These are phyloP conservation scores for Lepus americanus DNA, from an alignment of 2,113 vertebrate genomes.

Conservation along the genomic window DNA sequence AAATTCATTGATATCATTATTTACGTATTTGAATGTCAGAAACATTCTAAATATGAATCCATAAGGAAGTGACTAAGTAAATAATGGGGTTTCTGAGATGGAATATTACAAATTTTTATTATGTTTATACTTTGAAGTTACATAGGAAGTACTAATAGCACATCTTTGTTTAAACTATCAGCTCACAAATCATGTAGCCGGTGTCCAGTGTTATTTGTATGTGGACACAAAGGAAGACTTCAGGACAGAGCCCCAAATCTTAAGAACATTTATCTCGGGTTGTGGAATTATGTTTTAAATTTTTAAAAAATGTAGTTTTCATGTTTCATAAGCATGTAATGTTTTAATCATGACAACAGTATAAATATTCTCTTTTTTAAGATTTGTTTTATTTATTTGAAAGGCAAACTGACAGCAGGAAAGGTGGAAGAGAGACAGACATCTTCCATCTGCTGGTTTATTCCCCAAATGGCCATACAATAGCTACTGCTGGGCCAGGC, in stretches of 20 bases:
- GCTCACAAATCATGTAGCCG: slow-evolving; percentile 20
- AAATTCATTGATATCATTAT: neutral
- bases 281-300: neutral
- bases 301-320: too few relatives aligned
- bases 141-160: neutral
- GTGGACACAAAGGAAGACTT: slow-evolving; percentile 30
- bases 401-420: too few relatives aligned
- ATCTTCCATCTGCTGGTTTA: too few relatives aligned
- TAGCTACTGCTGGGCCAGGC: too few relatives aligned
- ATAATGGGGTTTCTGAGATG: slow-evolving; percentile 21
- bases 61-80: slow-evolving; percentile 43
- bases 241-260: neutral
- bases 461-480: too few relatives aligned
- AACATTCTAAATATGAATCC: slow-evolving; percentile 3
- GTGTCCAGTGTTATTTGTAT: slow-evolving; percentile 37
- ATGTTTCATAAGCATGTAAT: too few relatives aligned
- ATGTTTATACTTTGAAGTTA: slow-evolving; percentile 21
- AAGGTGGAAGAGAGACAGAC: too few relatives aligned
- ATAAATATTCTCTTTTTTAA: too few relatives aligned
- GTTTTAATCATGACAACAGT: too few relatives aligned
- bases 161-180: neutral
- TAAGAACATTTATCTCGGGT: neutral
- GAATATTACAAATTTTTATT: slow-evolving; percentile 37
- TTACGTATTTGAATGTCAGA: slow-evolving; percentile 2
- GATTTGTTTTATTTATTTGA: too few relatives aligned